phyloP scores from a whole-genome alignment of 35 echinoderm and acorn worm genomes.

The Apostichopus californicus region DNA sequence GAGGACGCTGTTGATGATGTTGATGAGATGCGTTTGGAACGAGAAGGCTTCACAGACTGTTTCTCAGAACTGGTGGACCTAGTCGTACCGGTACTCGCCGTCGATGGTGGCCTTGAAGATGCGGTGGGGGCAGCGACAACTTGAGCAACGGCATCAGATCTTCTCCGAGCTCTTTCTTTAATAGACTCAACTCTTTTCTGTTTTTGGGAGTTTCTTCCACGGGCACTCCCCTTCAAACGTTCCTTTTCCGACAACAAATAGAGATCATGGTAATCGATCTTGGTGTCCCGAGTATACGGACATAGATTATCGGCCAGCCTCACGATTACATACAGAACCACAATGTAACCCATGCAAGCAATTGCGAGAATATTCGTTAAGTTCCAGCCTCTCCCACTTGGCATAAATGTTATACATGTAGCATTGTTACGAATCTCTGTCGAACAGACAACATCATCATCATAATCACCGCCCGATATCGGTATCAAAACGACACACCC shows the following conservation, averaged over 20 bases:
- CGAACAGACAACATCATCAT: background rate
- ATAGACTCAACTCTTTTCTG: slow-evolving; percentile 5
- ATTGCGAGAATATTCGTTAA: background rate
- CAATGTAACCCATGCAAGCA: background rate
- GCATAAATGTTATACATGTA: background rate
- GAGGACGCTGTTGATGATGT: background rate
- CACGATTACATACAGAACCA: background rate
- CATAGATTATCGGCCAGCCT: background rate
- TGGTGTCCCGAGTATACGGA: background rate
- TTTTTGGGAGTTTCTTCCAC: background rate
- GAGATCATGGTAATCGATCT: background rate
- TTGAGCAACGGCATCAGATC: background rate
- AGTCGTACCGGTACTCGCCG: background rate
- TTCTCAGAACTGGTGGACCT: background rate
- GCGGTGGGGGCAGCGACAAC: background rate
- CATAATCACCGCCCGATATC: background rate
- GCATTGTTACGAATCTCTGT: background rate
- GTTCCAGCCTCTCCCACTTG: background rate
- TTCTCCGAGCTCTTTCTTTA: background rate
- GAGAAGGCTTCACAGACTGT: background rate
- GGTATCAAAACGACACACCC: background rate
- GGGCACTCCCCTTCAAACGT: background rate
- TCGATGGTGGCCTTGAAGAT: background rate
- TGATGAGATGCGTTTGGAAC: background rate
- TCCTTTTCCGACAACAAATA: background rate